Conservation (phyloP, 2,113 vertebrate genomes). For the Semnornis frantzii region DNA sequence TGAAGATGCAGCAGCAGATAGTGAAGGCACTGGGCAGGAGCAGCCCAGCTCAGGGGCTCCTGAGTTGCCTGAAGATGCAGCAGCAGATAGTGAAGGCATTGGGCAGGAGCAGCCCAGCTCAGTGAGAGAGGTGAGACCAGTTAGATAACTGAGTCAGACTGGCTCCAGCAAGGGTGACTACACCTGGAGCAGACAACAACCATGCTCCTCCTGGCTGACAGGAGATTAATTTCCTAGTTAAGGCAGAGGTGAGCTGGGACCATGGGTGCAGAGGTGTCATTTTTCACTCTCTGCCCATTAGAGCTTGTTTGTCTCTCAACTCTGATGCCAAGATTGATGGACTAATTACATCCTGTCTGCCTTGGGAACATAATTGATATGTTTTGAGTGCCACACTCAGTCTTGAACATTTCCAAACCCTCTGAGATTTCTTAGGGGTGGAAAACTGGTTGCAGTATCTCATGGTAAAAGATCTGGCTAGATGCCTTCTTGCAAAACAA, state of each 20-base stretch:
- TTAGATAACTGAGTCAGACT: neutral
- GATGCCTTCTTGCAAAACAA: neutral
- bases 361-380: slow-evolving; percentile 11
- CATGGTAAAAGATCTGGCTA: neutral
- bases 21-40: neutral
- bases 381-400: neutral
- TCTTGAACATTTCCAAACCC: slow-evolving; percentile 23
- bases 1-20: neutral
- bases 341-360: slow-evolving; percentile 48
- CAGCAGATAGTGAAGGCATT: neutral
- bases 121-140: neutral
- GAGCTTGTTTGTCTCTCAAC: slow-evolving; percentile 16
- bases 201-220: neutral
- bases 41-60: neutral
- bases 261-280: neutral
- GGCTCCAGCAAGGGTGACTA: neutral
- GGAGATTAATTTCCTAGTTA: neutral
- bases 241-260: neutral
- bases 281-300: slow-evolving; percentile 13
- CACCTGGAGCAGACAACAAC: neutral
- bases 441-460: slow-evolving; percentile 45
- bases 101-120: neutral
- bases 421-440: neutral
- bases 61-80: neutral
- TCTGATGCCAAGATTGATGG: slow-evolving; percentile 23